Evolutionary conservation across 2,888 invertebrate species (phyloP).

Genomic region (Polydesmus complanatus): DNA sequence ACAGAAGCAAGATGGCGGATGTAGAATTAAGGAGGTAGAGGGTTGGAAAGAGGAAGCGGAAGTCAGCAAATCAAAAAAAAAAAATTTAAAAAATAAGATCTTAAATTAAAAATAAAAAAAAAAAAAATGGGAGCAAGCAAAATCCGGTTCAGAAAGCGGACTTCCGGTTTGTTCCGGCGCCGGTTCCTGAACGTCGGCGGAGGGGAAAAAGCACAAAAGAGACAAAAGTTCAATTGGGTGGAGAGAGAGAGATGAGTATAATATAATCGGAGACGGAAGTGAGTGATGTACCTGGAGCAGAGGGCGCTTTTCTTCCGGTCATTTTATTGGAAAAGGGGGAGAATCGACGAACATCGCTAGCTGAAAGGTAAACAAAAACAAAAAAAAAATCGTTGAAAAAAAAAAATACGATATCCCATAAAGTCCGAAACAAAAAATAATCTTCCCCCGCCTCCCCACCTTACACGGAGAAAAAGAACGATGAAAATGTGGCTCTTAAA

Average conservation of each 20-base stretch:
- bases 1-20: too few relatives aligned
- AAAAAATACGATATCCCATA: too few relatives aligned
- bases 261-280: constrained; percentile 2
- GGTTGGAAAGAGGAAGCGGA: too few relatives aligned
- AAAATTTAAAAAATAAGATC: background rate
- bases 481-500: too few relatives aligned
- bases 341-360: constrained; percentile 11
- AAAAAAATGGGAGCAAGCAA: background rate
- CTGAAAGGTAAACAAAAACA: constrained; percentile 14
- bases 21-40: too few relatives aligned
- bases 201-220: background rate
- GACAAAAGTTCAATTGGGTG: constrained; percentile 11
- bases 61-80: background rate
- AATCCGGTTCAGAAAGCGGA: too few relatives aligned
- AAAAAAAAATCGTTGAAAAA: background rate
- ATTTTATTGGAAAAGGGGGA: constrained; percentile 10
- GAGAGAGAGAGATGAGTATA: constrained; percentile 2
- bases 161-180: too few relatives aligned
- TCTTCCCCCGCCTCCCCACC: too few relatives aligned
- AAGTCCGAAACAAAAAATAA: too few relatives aligned
- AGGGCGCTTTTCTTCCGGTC: constrained; percentile 12
- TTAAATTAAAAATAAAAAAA: background rate
- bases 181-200: too few relatives aligned
- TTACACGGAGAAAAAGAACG: too few relatives aligned
- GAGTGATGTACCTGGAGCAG: constrained; percentile 13